Evolutionary conservation across 2,888 invertebrate genomes (phyloP).

Genomic region (Drosophila macrospina): DNA sequence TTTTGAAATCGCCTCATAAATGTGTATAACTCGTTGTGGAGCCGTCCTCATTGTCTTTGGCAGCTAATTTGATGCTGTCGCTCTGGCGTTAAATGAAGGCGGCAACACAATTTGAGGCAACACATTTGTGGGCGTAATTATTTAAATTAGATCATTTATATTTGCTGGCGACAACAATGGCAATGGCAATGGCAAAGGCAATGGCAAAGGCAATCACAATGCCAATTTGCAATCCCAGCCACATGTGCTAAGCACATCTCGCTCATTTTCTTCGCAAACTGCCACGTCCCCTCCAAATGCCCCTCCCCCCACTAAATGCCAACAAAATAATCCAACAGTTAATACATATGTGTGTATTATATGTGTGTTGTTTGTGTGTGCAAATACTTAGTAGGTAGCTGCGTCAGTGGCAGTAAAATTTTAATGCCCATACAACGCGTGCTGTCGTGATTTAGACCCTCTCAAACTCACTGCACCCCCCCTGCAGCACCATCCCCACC

Average conservation of each 20-base stretch:
- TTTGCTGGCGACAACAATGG: slow-evolving; percentile 63
- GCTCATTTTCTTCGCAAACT: slow-evolving; percentile 32
- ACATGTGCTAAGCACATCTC: slow-evolving; percentile 64
- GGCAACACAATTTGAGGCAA: slow-evolving; percentile 52
- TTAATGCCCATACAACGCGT: slow-evolving; percentile 64
- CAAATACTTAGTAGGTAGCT: slow-evolving; percentile 46
- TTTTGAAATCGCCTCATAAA: slow-evolving; percentile 9
- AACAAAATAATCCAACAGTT: slow-evolving; percentile 6
- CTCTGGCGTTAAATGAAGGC: slow-evolving; percentile 63
- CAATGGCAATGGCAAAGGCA: slow-evolving; percentile 60
- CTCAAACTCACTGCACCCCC: not conserved
- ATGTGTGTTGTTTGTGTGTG: slow-evolving; percentile 9
- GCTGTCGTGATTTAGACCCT: slow-evolving; percentile 58
- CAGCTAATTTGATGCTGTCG: slow-evolving; percentile 36
- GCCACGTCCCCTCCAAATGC: not conserved
- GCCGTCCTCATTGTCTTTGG: slow-evolving; percentile 25
- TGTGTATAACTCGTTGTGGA: not conserved
- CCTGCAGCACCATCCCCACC: not conserved
- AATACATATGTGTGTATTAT: slow-evolving; percentile 1
- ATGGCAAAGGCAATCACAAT: slow-evolving; percentile 55
- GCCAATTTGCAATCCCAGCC: slow-evolving; percentile 66
- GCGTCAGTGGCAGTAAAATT: slow-evolving; percentile 64
- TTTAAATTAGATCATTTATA: slow-evolving; percentile 83
- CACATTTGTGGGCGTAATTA: slow-evolving; percentile 74
- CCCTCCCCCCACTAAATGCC: not conserved